These are phyloP conservation scores for Drosophila atripex DNA, from an alignment of 2,888 invertebrate genomes.

Conservation along the genomic window DNA sequence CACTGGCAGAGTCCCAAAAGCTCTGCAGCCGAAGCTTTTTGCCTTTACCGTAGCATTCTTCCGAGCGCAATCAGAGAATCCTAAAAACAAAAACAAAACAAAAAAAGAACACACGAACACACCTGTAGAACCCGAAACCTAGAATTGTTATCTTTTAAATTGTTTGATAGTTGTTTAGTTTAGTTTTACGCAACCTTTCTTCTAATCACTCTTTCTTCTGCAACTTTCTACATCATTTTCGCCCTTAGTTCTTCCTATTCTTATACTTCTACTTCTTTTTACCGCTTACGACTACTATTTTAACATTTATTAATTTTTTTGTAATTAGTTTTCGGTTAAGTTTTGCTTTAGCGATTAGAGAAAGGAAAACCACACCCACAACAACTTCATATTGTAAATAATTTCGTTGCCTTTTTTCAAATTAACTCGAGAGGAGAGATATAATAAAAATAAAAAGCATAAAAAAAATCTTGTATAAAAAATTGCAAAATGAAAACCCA, in stretches of 20 bases:
- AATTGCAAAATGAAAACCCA: constrained; percentile 43
- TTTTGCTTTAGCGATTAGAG: constrained; percentile 51
- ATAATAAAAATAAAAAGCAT: constrained; percentile 36
- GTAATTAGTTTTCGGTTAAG: constrained; percentile 44
- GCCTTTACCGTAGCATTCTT: constrained; percentile 43
- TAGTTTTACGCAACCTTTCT: constrained; percentile 31
- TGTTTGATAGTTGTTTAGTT: constrained; percentile 42
- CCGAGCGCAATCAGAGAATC: constrained; percentile 26
- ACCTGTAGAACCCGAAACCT: constrained; percentile 30
- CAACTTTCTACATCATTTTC: constrained; percentile 16
- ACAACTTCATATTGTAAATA: constrained; percentile 67
- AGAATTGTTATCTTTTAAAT: constrained; percentile 48
- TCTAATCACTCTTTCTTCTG: constrained; percentile 9
- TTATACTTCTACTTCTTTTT: constrained; percentile 11
- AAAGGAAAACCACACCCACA: constrained; percentile 38
- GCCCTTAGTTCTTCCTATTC: constrained; percentile 7
- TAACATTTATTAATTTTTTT: constrained; percentile 42
- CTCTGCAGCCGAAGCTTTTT: constrained; percentile 39
- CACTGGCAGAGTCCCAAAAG: constrained; percentile 15
- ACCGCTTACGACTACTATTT: constrained; percentile 16
- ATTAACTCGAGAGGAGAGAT: constrained; percentile 28
- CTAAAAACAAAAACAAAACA: constrained; percentile 11
- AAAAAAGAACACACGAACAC: constrained; percentile 24
- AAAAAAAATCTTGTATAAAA: constrained; percentile 40
- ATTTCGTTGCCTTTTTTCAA: constrained; percentile 68